These are phyloP conservation scores for Chinchilla lanigera DNA, from an alignment of 2,113 vertebrate genomes.

Conservation along the genomic window DNA sequence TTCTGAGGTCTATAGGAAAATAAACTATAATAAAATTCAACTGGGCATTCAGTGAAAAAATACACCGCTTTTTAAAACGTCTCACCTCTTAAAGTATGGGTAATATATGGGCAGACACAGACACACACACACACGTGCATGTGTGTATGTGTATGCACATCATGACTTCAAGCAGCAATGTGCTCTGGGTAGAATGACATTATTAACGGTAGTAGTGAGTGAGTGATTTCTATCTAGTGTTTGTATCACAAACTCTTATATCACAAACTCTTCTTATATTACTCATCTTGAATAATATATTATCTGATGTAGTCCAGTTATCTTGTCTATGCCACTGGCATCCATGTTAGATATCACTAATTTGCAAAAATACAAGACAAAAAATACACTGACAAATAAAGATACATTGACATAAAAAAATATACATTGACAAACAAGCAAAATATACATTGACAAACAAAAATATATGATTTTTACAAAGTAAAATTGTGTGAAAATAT, in stretches of 20 bases:
- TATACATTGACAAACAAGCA: not conserved
- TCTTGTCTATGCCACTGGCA: not conserved
- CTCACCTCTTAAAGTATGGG: not conserved
- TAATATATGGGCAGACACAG: not conserved
- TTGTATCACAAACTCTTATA: not conserved
- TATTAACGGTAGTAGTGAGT: not conserved
- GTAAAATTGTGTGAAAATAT: conserved; percentile 34
- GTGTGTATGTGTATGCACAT: not conserved
- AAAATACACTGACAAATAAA: not conserved
- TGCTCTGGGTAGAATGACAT: not conserved
- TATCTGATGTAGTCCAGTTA: not conserved
- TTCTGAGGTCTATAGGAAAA: not conserved
- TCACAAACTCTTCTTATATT: not conserved
- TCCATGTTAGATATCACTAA: not conserved
- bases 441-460: not conserved
- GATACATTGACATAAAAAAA: too few relatives aligned
- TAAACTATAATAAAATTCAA: not conserved
- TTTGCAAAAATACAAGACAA: not conserved
- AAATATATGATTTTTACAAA: not conserved
- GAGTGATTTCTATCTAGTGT: not conserved
- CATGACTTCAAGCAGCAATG: not conserved
- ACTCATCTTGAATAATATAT: not conserved
- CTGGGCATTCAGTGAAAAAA: not conserved
- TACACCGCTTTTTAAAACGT: not conserved
- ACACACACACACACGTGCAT: not conserved